Percentiles rank a stretch among this genome's conserved stretches.
phyloP scores from a whole-genome alignment of 2,113 vertebrate genomes.

The Siniperca knerii region DNA sequence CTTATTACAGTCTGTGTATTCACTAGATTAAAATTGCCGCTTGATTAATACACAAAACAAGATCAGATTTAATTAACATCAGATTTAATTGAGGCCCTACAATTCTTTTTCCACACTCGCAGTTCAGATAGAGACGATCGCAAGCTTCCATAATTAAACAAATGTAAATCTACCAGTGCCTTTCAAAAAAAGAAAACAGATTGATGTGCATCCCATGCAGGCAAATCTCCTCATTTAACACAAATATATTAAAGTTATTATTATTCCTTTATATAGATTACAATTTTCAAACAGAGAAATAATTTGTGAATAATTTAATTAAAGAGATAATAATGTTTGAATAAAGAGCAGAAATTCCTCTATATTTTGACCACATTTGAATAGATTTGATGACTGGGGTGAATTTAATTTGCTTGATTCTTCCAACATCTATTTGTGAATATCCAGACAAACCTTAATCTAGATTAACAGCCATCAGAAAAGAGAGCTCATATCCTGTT shows the following conservation, averaged over 20 bases:
- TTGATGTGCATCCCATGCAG: constrained; percentile 75
- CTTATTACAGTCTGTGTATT: constrained; percentile 81
- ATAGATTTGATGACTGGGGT: constrained; percentile 67
- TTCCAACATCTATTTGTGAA: constrained; percentile 73
- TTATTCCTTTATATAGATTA: constrained; percentile 82
- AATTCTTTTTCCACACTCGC: constrained; percentile 76
- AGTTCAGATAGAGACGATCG: constrained; percentile 80
- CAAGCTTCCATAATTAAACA: constrained; percentile 82
- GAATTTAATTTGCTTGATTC: constrained; percentile 75
- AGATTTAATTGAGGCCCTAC: constrained; percentile 86
- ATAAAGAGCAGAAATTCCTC: constrained; percentile 68
- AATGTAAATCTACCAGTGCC: constrained; percentile 79
- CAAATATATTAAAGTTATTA: constrained; percentile 82
- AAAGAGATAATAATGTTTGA: constrained; percentile 80
- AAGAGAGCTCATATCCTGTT: constrained; percentile 79
- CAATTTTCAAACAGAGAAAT: constrained; percentile 75
- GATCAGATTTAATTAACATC: constrained; percentile 90
- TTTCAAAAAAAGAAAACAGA: constrained; percentile 64
- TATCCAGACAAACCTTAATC: constrained; percentile 75
- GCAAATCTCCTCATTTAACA: constrained; percentile 82
- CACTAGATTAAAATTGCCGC: constrained; percentile 87
- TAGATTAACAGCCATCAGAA: constrained; percentile 76
- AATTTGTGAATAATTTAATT: constrained; percentile 85
- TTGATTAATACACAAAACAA: constrained; percentile 89
- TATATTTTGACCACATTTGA: constrained; percentile 73